Evolutionary conservation across 2,888 invertebrate genomes (phyloP).

Genomic region (Lasioglossum calceatum): DNA sequence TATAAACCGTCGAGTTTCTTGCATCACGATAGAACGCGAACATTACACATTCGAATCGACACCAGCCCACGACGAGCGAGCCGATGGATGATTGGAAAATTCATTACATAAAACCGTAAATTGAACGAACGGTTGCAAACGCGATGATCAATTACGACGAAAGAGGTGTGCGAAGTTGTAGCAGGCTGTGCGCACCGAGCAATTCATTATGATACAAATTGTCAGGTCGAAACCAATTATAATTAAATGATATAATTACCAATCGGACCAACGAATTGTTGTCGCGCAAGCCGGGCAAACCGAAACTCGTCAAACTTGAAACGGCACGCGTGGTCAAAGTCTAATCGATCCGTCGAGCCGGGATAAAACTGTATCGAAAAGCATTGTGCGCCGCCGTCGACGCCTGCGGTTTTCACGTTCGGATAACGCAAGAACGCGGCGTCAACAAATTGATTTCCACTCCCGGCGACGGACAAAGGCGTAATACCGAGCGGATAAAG

Average conservation of each 20-base stretch:
- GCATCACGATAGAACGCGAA: background rate
- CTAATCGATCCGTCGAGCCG: background rate
- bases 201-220: background rate
- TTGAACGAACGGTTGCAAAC: background rate
- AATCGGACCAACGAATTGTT: background rate
- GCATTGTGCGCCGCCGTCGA: background rate
- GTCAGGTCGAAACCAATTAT: background rate
- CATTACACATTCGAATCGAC: background rate
- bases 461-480: conserved; percentile 26
- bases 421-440: conserved; percentile 30
- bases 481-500: conserved; percentile 34
- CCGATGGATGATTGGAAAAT: background rate
- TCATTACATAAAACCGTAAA: background rate
- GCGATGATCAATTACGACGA: background rate
- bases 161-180: background rate
- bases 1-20: background rate
- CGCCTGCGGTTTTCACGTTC: background rate
- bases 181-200: too few species aligned
- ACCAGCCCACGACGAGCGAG: background rate
- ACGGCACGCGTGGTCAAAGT: background rate
- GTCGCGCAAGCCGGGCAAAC: background rate
- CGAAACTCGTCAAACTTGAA: background rate
- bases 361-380: background rate
- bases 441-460: conserved; percentile 47
- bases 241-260: background rate